These are phyloP conservation scores for Alviniconcha marisindica DNA, from an alignment of 1,140 invertebrate genomes.

Conservation along the genomic window DNA sequence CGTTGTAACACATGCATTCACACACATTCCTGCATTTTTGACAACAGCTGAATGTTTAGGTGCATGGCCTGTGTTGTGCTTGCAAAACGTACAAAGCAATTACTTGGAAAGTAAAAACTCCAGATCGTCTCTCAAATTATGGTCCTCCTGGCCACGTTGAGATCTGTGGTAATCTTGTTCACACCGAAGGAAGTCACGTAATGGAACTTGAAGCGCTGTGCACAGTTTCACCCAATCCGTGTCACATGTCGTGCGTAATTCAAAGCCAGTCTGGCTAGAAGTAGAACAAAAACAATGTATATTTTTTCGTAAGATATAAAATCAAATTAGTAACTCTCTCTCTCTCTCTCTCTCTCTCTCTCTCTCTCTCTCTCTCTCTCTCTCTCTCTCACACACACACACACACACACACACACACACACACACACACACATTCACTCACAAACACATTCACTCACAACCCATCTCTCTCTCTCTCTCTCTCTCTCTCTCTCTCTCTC, in stretches of 20 bases:
- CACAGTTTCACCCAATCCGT: neutral
- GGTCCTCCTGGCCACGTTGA: slow-evolving; percentile 1
- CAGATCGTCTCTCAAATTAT: neutral
- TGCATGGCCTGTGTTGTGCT: neutral
- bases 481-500: too few species aligned
- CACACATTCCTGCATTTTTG: neutral
- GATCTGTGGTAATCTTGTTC: neutral
- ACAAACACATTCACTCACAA: too few species aligned
- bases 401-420: too few species aligned
- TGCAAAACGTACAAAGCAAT: too few species aligned
- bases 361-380: too few species aligned
- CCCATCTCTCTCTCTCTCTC: too few species aligned
- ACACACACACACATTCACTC: too few species aligned
- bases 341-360: too few species aligned
- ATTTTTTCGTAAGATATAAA: neutral
- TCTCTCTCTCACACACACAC: too few species aligned
- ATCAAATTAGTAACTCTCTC: too few species aligned
- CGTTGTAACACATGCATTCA: too few species aligned
- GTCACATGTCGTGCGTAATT: neutral
- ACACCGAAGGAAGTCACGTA: neutral
- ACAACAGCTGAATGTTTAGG: neutral
- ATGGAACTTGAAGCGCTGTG: neutral
- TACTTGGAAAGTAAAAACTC: neutral
- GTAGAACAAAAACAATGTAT: neutral
- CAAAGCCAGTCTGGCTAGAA: neutral